Evolutionary conservation across 1,140 invertebrate genomes (phyloP), one percentile per base, ranked within the genome.

Genomic region (Magallana gigas): DNA sequence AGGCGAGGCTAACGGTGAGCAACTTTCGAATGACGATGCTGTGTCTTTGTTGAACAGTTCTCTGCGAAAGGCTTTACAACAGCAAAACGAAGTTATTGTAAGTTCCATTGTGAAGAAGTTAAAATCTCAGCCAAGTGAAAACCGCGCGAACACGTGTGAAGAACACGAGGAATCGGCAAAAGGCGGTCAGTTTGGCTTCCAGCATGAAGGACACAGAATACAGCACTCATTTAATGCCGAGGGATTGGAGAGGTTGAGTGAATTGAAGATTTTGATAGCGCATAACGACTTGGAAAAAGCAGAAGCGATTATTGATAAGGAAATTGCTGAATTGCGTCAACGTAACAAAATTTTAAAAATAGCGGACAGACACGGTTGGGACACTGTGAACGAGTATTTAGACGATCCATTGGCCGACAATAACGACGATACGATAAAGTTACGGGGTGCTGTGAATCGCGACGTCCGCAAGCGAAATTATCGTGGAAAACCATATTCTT

Each of bases 401-500:
- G 85, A 86, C 29, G 57, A 62, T 56, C 85, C 85, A 14, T 29
- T 86, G 4, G 85, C 76, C 48, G 76, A 83, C 8, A 82, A 80
- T 14, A 80, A 59, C 62, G 85, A 87, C 9, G 60, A 87, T 68
- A 80, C 59, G 11, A 23, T 59, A 18, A 68, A 83, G 59, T 57
- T 83, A 60, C 83, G 82, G 23, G 62, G 81, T 8, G 62, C 56
- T 56, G 60, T 87, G 8, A 48, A 12, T 29, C 56, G 81, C 4
- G 81, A 81, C 7, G 60, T 16, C 8, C 36, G 29, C 11, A 83
- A 64, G 57, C 82, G 60, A 7, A 68, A 68, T 23, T 68, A 23
- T 23, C 5, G n/a, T 8, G 64, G 64, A 23, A 68, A 68, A 7
- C 64, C n/a, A 5, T 23, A 68, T 23, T 9, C n/a, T 9, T n/a